Conservation (phyloP, 92 coral and sea anemone species). For the Palythoa grandis region DNA sequence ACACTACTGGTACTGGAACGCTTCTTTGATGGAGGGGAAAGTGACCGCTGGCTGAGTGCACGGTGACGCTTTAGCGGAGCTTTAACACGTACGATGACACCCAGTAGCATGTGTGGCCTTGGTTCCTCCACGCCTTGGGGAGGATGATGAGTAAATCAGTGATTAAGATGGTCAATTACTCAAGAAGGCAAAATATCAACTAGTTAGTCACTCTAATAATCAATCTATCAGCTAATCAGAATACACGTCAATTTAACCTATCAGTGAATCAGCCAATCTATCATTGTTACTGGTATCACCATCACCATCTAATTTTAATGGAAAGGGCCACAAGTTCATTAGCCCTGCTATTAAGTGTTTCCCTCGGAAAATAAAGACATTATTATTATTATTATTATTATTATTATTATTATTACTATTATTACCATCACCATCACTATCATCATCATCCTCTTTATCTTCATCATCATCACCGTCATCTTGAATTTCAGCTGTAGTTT, state of each 20-base stretch:
- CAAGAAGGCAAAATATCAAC: not conserved
- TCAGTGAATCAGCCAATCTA: too few species aligned
- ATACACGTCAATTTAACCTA: not conserved
- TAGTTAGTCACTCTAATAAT: not conserved
- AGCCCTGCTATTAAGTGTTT: too few species aligned
- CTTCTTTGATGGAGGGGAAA: constrained; percentile 74
- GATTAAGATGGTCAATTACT: not conserved
- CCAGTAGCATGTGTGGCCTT: constrained; percentile 96
- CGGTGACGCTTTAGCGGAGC: constrained; percentile 85
- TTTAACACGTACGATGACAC: constrained; percentile 86
- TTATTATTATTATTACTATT: not conserved
- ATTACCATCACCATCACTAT: not conserved
- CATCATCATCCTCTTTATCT: not conserved
- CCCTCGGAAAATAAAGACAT: too few species aligned
- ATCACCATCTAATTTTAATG: too few species aligned
- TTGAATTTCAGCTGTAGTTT: not conserved
- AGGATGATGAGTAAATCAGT: not conserved
- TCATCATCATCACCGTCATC: not conserved
- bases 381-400: too few species aligned
- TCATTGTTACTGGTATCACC: not conserved
- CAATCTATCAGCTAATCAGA: not conserved
- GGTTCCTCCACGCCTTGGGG: constrained; percentile 89
- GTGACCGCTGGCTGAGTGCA: constrained; percentile 73
- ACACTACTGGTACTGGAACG: constrained; percentile 66
- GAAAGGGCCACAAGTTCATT: too few species aligned